phyloP scores from a whole-genome alignment of 2,113 vertebrate genomes.

The Athene noctua region DNA sequence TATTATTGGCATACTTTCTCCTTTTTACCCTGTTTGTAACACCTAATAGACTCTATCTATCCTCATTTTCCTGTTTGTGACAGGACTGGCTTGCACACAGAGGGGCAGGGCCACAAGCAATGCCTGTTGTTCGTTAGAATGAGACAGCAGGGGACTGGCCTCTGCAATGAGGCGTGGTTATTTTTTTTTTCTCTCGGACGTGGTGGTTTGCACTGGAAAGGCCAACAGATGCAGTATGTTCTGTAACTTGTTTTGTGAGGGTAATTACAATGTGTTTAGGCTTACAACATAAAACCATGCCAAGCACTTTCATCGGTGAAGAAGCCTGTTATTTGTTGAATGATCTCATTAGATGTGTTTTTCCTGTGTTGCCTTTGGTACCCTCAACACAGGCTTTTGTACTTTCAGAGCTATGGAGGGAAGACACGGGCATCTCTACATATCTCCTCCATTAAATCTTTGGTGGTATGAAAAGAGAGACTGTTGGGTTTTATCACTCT shows the following conservation, averaged over 20 bases:
- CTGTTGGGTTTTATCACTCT: not conserved
- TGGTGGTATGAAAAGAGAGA: not conserved
- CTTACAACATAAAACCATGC: not conserved
- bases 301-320: not conserved
- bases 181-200: not conserved
- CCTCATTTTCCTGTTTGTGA: not conserved
- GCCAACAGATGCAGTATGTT: not conserved
- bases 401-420: rapidly evolving
- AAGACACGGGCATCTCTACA: rapidly evolving
- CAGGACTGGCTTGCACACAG: not conserved
- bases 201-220: not conserved
- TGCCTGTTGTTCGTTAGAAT: not conserved
- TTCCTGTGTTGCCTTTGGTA: not conserved
- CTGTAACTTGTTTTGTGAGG: not conserved
- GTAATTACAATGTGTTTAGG: not conserved
- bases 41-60: not conserved
- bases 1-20: not conserved
- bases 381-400: rapidly evolving
- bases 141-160: not conserved
- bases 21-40: not conserved
- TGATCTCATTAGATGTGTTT: not conserved
- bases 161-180: rapidly evolving
- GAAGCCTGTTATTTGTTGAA: not conserved
- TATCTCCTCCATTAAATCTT: not conserved
- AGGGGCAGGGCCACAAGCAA: too few species aligned